phyloP scores from a whole-genome alignment of 2,113 vertebrate genomes.

The Catharus fuscescens region DNA sequence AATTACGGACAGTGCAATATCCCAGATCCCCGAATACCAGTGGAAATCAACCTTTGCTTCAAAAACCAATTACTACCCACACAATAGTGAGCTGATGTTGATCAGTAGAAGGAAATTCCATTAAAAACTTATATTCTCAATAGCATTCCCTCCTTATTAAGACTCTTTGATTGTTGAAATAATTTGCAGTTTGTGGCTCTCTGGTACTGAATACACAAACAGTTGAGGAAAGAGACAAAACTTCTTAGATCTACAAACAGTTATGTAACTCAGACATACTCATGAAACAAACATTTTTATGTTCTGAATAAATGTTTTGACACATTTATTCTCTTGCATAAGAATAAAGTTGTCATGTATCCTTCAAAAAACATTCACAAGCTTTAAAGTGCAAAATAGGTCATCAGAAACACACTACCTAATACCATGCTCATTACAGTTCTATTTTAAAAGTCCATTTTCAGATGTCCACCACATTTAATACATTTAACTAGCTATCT shows the following conservation, averaged over 20 bases:
- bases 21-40: background rate
- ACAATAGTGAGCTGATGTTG: background rate
- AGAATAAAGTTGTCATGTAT: background rate
- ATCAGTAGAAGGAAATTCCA: background rate
- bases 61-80: background rate
- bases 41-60: background rate
- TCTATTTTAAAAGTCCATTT: background rate
- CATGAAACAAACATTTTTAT: background rate
- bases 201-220: background rate
- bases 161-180: background rate
- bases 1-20: background rate
- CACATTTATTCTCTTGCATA: background rate
- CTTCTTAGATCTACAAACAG: background rate
- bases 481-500: background rate
- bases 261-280: background rate
- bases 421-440: background rate
- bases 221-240: background rate
- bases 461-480: background rate
- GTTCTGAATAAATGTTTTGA: conserved; percentile 6
- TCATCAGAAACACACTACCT: background rate
- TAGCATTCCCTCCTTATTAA: background rate
- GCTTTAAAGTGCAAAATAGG: background rate
- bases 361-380: background rate
- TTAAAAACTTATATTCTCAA: background rate
- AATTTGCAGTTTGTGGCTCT: background rate